These are phyloP conservation scores for Chloroceryle amazona DNA, from an alignment of 2,797 vertebrate genomes.

Conservation along the genomic window DNA sequence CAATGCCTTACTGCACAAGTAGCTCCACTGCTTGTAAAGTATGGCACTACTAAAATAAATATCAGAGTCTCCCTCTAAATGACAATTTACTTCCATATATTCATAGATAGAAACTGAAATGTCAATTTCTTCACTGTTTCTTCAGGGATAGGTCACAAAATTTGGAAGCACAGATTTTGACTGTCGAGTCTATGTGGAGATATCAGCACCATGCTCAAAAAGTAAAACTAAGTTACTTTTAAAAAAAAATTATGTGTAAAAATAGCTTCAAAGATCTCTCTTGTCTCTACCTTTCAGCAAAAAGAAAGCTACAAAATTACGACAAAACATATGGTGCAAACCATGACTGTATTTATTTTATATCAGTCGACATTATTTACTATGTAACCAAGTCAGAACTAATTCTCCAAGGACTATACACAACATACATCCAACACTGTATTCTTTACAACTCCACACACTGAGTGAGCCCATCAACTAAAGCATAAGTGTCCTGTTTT, in stretches of 20 bases:
- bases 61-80: neutral
- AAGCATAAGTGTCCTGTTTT: constrained; percentile 26
- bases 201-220: constrained; percentile 13
- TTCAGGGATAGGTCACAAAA: neutral
- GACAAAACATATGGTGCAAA: constrained; percentile 75
- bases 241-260: neutral
- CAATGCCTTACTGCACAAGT: neutral
- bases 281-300: constrained; percentile 64
- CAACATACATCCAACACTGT: constrained; percentile 37
- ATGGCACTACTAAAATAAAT: neutral
- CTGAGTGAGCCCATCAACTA: constrained; percentile 19
- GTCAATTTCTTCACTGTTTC: neutral
- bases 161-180: neutral
- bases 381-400: constrained; percentile 76
- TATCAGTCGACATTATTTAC: constrained; percentile 77
- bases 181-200: constrained; percentile 5
- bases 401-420: constrained; percentile 67
- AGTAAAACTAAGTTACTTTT: constrained; percentile 60
- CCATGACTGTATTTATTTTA: constrained; percentile 72
- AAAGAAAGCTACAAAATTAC: constrained; percentile 76
- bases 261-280: constrained; percentile 60
- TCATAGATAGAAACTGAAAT: neutral
- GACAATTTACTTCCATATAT: neutral
- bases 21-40: neutral
- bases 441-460: constrained; percentile 39